Evolutionary conservation across 2,797 vertebrate genomes (phyloP), one percentile per base, ranked within the genome.

Genomic region (Botia kubotai): DNA sequence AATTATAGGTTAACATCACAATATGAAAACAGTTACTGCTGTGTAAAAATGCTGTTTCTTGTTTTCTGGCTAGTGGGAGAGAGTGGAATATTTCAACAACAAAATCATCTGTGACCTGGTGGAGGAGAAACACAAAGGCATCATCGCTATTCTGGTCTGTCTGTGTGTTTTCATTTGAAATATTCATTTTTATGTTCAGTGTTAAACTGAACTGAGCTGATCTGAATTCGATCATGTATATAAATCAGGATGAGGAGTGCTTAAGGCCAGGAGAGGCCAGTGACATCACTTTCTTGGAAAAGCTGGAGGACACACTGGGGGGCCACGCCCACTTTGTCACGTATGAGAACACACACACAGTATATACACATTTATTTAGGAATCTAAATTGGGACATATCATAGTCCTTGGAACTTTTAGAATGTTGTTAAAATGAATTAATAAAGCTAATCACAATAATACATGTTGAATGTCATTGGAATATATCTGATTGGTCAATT

Each of bases 71-170:
- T 87, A 99, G 98, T 99, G 97, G 98, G 98, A 99, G 88, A 93
- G 96, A 0, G 97, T 99, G 86, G 95, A 96, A 67, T 99, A 98
- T 91, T 98, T 98, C 91, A 96, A 99, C 93, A 99, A 99, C 93
- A 98, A 98, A 93, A 97, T 98, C 82, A 99, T 99, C 80, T 99
- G 98, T 81, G 97, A 99, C 88, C 91, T 99, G 89, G 97, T 99
- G 50, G 98, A 99, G 84, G 97, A 98, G 92, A 99, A 98, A 87
- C 96, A 97, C 92, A 98, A 96, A 93, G 97, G 98, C 91, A 97
- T 99, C 89, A 97, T 99, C 86, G 96, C 98, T 73, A 96, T 98
- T 87, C 89, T 99, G 95, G 98, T 99, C 19, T 46, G 66, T 50
- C 2, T 72, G 33, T 82, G 4, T 26, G 4, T 57, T 3, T 26